Evolutionary conservation across 2,888 invertebrate genomes (phyloP).

Genomic region (Agonopterix heracliana): DNA sequence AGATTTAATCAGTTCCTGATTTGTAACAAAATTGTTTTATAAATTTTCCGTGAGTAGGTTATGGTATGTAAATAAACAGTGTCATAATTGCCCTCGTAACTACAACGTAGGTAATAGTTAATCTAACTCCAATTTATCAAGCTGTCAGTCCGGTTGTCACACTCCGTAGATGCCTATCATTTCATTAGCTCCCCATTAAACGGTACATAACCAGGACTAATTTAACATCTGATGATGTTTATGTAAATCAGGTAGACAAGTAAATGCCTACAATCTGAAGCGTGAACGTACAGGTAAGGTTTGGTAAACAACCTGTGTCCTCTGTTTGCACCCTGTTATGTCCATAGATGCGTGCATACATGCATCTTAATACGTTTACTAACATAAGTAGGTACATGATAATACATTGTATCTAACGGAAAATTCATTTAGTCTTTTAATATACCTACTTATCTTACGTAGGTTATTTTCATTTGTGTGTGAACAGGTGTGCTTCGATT

Average conservation of each 20-base stretch:
- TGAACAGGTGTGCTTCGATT: no score
- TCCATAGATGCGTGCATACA: neutral
- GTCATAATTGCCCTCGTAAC: neutral
- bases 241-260: slow-evolving; percentile 12
- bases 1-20: no score
- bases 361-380: no score
- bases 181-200: slow-evolving; percentile 27
- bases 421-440: no score
- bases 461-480: no score
- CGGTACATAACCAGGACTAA: slow-evolving; percentile 14
- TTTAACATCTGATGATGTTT: slow-evolving; percentile 21
- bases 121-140: slow-evolving; percentile 10
- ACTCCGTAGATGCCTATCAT: slow-evolving; percentile 23
- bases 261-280: neutral
- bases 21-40: slow-evolving; percentile 4
- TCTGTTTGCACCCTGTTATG: slow-evolving; percentile 3
- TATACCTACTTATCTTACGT: no score
- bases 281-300: neutral
- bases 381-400: no score
- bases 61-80: neutral
- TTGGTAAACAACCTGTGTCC: neutral
- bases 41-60: slow-evolving; percentile 7
- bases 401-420: no score
- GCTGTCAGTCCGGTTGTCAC: slow-evolving; percentile 13
- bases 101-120: slow-evolving; percentile 1